A percentile compares a stretch with the other conserved stretches of the same genome.
Conservation (phyloP, 1,140 invertebrate species). For the Megathymus violae region DNA sequence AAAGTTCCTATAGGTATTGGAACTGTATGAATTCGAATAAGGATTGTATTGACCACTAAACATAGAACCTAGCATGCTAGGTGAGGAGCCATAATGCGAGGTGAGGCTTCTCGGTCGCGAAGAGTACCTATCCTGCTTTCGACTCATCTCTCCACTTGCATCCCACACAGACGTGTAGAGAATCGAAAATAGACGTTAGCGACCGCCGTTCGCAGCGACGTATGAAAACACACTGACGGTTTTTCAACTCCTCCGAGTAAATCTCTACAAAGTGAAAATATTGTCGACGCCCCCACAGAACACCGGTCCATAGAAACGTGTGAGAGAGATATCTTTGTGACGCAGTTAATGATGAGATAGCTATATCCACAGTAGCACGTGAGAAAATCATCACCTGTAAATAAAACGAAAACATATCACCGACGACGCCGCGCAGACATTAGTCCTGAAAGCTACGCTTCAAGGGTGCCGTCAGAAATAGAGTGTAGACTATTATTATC, state of each 20-base stretch:
- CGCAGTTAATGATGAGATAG: conserved; percentile 53
- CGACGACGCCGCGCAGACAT: conserved; percentile 28
- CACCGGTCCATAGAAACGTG: conserved; percentile 55
- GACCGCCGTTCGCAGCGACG: conserved; percentile 55
- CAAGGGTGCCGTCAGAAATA: conserved; percentile 42
- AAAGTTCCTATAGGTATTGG: conserved; percentile 80
- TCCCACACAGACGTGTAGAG: conserved; percentile 46
- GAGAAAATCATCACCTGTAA: conserved; percentile 71
- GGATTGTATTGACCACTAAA: conserved; percentile 64
- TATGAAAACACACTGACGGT: conserved; percentile 73
- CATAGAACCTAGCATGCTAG: conserved; percentile 68
- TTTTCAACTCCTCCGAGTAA: conserved; percentile 60
- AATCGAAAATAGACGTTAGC: conserved; percentile 35
- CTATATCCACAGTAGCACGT: conserved; percentile 58
- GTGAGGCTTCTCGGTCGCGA: conserved; percentile 70
- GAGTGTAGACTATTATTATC: conserved; percentile 54
- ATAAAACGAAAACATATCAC: conserved; percentile 50
- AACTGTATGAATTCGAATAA: conserved; percentile 65
- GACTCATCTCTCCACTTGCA: conserved; percentile 69
- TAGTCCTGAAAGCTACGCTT: conserved; percentile 30
- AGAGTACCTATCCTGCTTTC: conserved; percentile 72
- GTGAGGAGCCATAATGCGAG: conserved; percentile 70
- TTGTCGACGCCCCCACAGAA: conserved; percentile 66
- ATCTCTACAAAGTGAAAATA: conserved; percentile 68
- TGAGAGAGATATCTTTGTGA: conserved; percentile 59